Evolutionary conservation across 2,113 vertebrate species (phyloP).

Genomic region (Cricetomys ansorgei): DNA sequence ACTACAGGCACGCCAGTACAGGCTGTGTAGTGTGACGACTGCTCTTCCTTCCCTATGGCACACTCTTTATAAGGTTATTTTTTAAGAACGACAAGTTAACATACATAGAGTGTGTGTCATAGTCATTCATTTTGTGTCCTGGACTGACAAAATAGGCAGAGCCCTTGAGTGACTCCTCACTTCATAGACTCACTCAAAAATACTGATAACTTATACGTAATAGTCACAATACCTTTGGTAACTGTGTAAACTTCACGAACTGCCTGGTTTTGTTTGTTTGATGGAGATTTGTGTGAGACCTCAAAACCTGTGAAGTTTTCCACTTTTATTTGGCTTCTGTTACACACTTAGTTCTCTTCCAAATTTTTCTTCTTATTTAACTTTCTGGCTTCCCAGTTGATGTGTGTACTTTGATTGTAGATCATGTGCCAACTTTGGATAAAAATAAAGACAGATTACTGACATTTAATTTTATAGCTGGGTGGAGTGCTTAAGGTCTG

Average conservation of each 20-base stretch:
- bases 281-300: not conserved
- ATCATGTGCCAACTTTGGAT: not conserved
- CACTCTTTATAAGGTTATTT: not conserved
- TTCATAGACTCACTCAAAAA: not conserved
- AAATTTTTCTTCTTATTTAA: not conserved
- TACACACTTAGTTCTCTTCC: not conserved
- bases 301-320: not conserved
- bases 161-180: not conserved
- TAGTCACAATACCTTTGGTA: not conserved
- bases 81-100: not conserved
- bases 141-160: not conserved
- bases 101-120: not conserved
- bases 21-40: not conserved
- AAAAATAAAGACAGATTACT: not conserved
- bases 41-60: not conserved
- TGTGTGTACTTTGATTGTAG: constrained; percentile 4
- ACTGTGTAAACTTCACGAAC: not conserved
- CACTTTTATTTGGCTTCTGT: not conserved
- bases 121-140: not conserved
- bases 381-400: constrained; percentile 14
- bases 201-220: not conserved
- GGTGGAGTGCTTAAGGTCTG: not conserved
- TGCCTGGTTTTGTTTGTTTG: constrained; percentile 16
- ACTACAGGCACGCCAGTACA: not conserved
- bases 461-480: constrained; percentile 12